Evolutionary conservation across 2,113 vertebrate genomes (phyloP), one percentile per base, ranked within the genome.

Genomic region (Cairina moschata): DNA sequence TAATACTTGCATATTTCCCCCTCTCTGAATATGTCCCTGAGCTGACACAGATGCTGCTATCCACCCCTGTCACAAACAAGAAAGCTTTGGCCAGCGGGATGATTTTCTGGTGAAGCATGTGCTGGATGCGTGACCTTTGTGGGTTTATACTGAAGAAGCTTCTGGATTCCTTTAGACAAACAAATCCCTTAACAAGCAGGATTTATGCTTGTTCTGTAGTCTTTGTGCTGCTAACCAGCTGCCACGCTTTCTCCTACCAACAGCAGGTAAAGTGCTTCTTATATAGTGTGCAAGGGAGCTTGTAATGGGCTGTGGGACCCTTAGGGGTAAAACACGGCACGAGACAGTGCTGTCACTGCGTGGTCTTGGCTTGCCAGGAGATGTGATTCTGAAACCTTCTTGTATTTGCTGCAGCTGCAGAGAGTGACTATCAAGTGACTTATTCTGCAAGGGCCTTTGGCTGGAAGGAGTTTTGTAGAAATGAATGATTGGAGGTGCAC

Each of bases 121-220:
- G 87, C 88, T 96, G 79, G 86, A 77, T 66, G 38, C 4, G 0
- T 83, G 76, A 85, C 73, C 89, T 93, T 91, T 84, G 62, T 91
- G 82, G 68, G 59, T 94, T 97, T 96, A 76, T 83, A 55, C 86
- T 87, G 77, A 86, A 72, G 94, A 93, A 96, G 87, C 25, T 85
- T 94, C 85, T 91, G 74, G 81, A 89, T 73, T 54, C 69, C 38
- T 84, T 74, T 90, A 74, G 82, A 86, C 89, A 76, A 86, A 86
- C 71, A 86, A 76, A 71, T 5, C 85, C 91, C 80, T 88, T 75
- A 91, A 32, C 63, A 22, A 20, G 78, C 48, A 91, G 90, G 91
- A 76, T 73, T 94, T 31, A 5, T 17, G 40, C 5, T 7, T 65
- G 48, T 31, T 93, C 78, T 69, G 69, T 62, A 34, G 71, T 5